Conservation (phyloP, 1,140 invertebrate genomes). For the Neocloeon triangulifer region DNA sequence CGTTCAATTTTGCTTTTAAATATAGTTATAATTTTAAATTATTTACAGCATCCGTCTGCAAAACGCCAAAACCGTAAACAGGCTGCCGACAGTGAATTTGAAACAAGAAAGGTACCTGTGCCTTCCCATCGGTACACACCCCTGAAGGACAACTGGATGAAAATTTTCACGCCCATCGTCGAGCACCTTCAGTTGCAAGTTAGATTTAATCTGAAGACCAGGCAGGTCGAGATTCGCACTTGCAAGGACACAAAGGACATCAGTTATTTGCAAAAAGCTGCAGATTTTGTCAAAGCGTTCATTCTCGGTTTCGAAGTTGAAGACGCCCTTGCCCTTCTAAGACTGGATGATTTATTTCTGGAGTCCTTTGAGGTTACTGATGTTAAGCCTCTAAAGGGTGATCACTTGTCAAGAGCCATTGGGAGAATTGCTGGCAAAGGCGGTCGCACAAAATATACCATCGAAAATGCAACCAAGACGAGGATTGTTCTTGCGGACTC, state of each 20-base stretch:
- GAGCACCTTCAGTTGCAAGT: conserved; percentile 88
- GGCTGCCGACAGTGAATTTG: conserved; percentile 15
- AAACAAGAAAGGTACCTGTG: conserved; percentile 41
- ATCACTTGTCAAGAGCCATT: conserved; percentile 87
- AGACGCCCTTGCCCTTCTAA: conserved; percentile 81
- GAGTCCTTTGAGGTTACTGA: conserved; percentile 95
- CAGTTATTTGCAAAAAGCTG: conserved; percentile 83
- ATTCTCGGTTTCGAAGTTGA: conserved; percentile 92
- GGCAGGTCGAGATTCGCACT: conserved; percentile 70
- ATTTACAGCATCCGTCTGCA: conserved; percentile 20
- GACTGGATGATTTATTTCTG: conserved; percentile 92
- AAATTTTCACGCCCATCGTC: conserved; percentile 90
- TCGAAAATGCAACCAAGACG: conserved; percentile 98
- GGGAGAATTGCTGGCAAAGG: conserved; percentile 93
- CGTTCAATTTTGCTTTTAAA: no score
- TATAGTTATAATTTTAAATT: no score
- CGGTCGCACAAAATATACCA: conserved; percentile 92
- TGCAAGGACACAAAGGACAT: conserved; percentile 64
- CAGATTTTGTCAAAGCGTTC: conserved; percentile 96
- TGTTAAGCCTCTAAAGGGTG: conserved; percentile 88
- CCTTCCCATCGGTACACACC: conserved; percentile 67
- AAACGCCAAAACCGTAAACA: conserved; percentile 25
- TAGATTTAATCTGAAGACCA: conserved; percentile 77
- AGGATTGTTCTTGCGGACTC: conserved; percentile 90
- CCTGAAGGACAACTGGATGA: conserved; percentile 90